Percentiles rank a stretch among this genome's conserved stretches.
Conservation (phyloP, 2,797 vertebrate species). For the Schizothorax lantsangensis region DNA sequence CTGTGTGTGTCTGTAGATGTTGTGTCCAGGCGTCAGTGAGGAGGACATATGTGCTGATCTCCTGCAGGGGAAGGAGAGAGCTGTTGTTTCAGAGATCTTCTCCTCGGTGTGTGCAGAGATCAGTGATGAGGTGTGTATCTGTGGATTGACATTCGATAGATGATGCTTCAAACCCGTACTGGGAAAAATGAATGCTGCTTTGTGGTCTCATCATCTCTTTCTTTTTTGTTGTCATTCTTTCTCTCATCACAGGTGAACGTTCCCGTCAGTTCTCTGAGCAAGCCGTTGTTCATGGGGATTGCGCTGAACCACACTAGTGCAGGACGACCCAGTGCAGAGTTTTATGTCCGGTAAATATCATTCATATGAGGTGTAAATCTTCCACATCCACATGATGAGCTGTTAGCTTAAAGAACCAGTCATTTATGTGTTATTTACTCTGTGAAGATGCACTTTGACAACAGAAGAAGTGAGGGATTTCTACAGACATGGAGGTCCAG, state of each 20-base stretch:
- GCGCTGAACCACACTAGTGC: conserved; percentile 89
- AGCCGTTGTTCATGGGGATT: conserved; percentile 85
- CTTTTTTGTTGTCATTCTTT: not conserved
- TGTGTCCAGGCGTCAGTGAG: conserved; percentile 75
- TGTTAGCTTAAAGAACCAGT: not conserved
- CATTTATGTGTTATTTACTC: not conserved
- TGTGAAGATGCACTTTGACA: conserved; percentile 82
- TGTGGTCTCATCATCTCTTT: not conserved
- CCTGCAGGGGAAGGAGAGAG: conserved; percentile 73
- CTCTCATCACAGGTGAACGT: conserved; percentile 83
- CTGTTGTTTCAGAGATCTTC: conserved; percentile 86
- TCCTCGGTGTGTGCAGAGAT: conserved; percentile 87
- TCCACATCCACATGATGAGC: not conserved
- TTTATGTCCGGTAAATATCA: conserved; percentile 82
- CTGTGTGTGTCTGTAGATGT: conserved; percentile 65
- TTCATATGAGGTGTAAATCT: too few relatives aligned
- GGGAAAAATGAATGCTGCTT: not conserved
- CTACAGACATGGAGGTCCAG: conserved; percentile 85
- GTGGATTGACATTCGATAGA: not conserved
- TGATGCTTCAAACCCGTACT: not conserved
- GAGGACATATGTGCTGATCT: conserved; percentile 74
- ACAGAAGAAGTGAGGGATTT: conserved; percentile 81
- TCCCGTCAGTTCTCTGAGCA: conserved; percentile 78
- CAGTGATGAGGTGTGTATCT: conserved; percentile 85
- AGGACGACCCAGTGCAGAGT: conserved; percentile 88